Evolutionary conservation across 2,888 invertebrate species (phyloP).

Genomic region (Lasioglossum villosulum): DNA sequence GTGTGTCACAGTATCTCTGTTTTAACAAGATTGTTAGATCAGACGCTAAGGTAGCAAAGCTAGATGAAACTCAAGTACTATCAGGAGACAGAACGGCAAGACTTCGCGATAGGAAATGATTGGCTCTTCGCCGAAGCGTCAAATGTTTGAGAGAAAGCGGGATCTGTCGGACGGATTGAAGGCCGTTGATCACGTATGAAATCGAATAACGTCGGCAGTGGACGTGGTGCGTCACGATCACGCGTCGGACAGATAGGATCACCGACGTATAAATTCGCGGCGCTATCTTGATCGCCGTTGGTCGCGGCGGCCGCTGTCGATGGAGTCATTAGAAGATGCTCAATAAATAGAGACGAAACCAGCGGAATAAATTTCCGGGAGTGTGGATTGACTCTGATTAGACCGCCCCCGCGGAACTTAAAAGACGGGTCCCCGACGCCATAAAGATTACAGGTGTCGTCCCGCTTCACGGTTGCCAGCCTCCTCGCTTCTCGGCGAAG

Average conservation of each 20-base stretch:
- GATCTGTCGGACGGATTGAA: neutral
- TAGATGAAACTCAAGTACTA: neutral
- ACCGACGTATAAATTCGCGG: slow-evolving; percentile 71
- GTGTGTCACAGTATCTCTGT: too few species aligned
- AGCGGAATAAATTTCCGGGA: slow-evolving; percentile 60
- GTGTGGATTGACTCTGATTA: slow-evolving; percentile 7
- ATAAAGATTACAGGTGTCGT: slow-evolving; percentile 36
- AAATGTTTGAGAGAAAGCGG: neutral
- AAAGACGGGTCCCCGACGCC: slow-evolving; percentile 21
- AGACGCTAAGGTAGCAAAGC: neutral
- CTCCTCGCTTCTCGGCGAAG: neutral
- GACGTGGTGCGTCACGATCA: slow-evolving; percentile 28
- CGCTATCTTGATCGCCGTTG: slow-evolving; percentile 73
- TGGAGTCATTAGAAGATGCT: slow-evolving; percentile 76
- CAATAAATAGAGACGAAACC: slow-evolving; percentile 72
- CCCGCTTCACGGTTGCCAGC: neutral
- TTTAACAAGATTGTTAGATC: too few species aligned
- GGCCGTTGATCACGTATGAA: neutral
- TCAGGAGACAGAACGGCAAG: neutral
- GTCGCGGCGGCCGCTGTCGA: slow-evolving; percentile 67
- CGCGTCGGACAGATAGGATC: slow-evolving; percentile 60
- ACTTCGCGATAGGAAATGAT: neutral
- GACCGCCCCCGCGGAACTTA: slow-evolving; percentile 15
- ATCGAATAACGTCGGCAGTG: slow-evolving; percentile 31
- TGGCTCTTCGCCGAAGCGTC: neutral